Percentiles rank a stretch among this genome's conserved stretches.
Evolutionary conservation across 2,888 invertebrate genomes (phyloP).

Genomic region (Nomada ruficornis): DNA sequence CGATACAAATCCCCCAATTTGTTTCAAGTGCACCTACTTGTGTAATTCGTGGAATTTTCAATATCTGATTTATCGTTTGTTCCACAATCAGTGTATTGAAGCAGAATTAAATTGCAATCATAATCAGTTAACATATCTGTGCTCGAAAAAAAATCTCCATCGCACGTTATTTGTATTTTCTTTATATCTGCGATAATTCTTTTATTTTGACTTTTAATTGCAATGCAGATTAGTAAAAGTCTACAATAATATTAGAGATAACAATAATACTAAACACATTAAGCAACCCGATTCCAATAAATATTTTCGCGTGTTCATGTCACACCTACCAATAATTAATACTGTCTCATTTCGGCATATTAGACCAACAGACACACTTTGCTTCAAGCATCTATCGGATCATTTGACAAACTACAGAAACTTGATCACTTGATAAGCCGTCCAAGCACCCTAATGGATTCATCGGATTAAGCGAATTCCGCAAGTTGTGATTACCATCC

Average conservation of each 20-base stretch:
- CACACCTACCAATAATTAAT: no score
- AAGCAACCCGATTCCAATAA: no score
- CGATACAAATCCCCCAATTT: not conserved
- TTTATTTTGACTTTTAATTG: no score
- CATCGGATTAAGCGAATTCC: conserved; percentile 30
- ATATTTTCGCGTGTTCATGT: no score
- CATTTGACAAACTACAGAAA: not conserved
- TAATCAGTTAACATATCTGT: no score
- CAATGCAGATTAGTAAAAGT: no score
- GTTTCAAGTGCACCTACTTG: not conserved
- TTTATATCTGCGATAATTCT: no score
- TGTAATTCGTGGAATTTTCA: not conserved
- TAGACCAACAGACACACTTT: not conserved
- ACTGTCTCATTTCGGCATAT: no score
- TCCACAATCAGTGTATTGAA: not conserved
- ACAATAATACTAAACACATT: no score
- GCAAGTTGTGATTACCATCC: conserved; percentile 39
- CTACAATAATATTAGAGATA: no score
- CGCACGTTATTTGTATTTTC: no score
- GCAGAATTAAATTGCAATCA: not conserved
- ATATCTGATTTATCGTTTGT: not conserved
- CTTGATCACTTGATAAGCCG: conserved; percentile 3
- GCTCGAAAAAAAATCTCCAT: no score
- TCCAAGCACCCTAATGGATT: not conserved
- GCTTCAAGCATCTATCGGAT: not conserved